Conservation (phyloP, 2,888 invertebrate genomes). For the Serrognathus titanus region DNA sequence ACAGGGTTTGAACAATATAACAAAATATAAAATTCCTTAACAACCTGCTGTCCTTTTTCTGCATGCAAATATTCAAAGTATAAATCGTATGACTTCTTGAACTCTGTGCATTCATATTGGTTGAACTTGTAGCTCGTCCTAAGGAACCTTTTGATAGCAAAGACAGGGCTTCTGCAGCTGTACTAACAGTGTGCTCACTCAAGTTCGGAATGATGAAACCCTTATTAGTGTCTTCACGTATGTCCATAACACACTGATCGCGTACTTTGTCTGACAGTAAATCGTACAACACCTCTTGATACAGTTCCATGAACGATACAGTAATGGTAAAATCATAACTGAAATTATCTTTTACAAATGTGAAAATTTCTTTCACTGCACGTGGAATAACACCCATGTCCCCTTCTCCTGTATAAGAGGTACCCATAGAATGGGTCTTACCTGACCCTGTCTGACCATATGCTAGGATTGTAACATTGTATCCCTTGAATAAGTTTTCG, state of each 20-base stretch:
- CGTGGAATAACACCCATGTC: conserved; percentile 83
- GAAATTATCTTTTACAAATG: conserved; percentile 56
- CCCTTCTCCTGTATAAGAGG: conserved; percentile 64
- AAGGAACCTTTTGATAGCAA: conserved; percentile 68
- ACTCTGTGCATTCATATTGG: conserved; percentile 88
- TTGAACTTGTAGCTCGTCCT: conserved; percentile 79
- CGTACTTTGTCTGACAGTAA: conserved; percentile 66
- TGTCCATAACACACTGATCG: conserved; percentile 71
- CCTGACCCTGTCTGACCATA: conserved; percentile 94
- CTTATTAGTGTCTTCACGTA: conserved; percentile 69
- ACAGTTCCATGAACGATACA: conserved; percentile 85
- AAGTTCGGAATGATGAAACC: conserved; percentile 64
- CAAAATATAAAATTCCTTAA: background rate
- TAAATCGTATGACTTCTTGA: conserved; percentile 90
- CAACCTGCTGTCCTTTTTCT: conserved; percentile 60
- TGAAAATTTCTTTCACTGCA: conserved; percentile 78
- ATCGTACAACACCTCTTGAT: conserved; percentile 87
- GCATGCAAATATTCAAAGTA: conserved; percentile 67
- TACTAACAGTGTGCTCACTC: conserved; percentile 61
- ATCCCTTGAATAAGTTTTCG: conserved; percentile 74
- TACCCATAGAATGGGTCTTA: conserved; percentile 93
- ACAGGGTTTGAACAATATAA: conserved; percentile 5
- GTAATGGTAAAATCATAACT: conserved; percentile 64
- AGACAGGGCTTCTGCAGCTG: conserved; percentile 64
- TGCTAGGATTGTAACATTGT: conserved; percentile 89